Base-by-base conservation (phyloP, 1,140 invertebrate species). In the Sycobia sp. region DNA sequence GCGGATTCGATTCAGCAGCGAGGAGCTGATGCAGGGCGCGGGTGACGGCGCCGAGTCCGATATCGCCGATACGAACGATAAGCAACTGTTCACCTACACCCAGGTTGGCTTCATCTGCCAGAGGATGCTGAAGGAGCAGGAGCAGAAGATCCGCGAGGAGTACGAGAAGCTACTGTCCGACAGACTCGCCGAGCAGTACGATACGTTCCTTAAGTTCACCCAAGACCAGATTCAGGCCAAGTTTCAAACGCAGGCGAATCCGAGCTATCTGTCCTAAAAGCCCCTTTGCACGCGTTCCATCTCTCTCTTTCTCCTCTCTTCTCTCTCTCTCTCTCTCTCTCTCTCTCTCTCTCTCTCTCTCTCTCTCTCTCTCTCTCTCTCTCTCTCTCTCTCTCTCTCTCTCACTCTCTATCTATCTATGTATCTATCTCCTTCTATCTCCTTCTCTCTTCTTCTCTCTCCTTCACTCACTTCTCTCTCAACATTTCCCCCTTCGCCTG, bases 21-120 rank as follows among this genome's bases (percentile, higher is more conserved):
- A 4, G 14, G 16, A 63, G 34, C 56, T 67, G 53, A 54, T 29
- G 2, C 10, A n/a, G 41, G n/a, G 16, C 41, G 20, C 57, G 29
- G 55, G 66, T 32, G 11, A 29, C 47, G 39, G 46, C 29, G 29
- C 29, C 29, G 29, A 11, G 29, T 11, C 5, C 29, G 11, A 32
- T 11, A 32, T n/a, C n/a, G 29, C 5, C 53, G 51, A 65, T 62
- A 54, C 56, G 54, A 61, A 39, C 44, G 50, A 25, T 50, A 36
- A 65, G 43, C 47, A 11, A 7, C 16, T 58, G 29, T 47, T 58
- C 10, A 58, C 20, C 0, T 27, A 47, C 14, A 14, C 20, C 1
- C 14, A 58, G 14, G 2, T 49, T 9, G 25, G 11, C 4, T n/a
- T 55, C n/a, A 25, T 55, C 20, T 62, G 41, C 29, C 23, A 39